Evolutionary conservation across 2,888 invertebrate genomes (phyloP), one percentile per base, ranked within the genome.

Genomic region (Apotomis turbidana): DNA sequence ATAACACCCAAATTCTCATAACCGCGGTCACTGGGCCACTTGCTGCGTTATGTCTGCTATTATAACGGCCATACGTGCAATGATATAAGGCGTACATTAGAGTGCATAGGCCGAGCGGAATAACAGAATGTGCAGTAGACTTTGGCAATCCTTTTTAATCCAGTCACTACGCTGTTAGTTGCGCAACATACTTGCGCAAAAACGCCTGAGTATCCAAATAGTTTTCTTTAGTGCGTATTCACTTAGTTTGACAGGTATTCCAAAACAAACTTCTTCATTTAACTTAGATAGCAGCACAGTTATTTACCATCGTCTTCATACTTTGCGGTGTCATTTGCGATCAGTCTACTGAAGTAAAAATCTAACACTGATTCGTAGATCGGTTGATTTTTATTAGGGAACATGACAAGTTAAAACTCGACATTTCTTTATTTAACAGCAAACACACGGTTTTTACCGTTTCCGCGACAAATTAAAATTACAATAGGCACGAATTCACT

Each of bases 221-320:
- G 27, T 46, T 5, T 12, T 54, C 52, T 52, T 64, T 41, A 64
- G 63, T 58, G 5, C 12, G 27, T 27, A 51, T 54, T 66, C 58
- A 58, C 49, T 58, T 2, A 15, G 41, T 38, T n/a, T 12, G 61
- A 61, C 27, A 9, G 27, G 49, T n/a, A 49, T 4, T 27, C 12
- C 49, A n/a, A 58, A 12, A 12, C 27, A 36, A 15, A 13, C 10
- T 54, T 27, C 9, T 3, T 15, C 9, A 13, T 15, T 64, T 27
- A 55, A 57, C 27, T n/a, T 57, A 44, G 27, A 55, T 27, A 44
- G 13, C 15, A 41, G 57, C 4, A 57, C 49, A 68, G 13, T n/a
- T 61, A 67, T 67, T 67, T 68, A 71, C 71, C 71, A 12, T 62
- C 61, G 27, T 51, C 61, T 57, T 68, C 57, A 46, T 71, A 68